A percentile compares a stretch with the other conserved stretches of the same genome.
Conservation (phyloP, 2,113 vertebrate genomes). For the Picathartes gymnocephalus region DNA sequence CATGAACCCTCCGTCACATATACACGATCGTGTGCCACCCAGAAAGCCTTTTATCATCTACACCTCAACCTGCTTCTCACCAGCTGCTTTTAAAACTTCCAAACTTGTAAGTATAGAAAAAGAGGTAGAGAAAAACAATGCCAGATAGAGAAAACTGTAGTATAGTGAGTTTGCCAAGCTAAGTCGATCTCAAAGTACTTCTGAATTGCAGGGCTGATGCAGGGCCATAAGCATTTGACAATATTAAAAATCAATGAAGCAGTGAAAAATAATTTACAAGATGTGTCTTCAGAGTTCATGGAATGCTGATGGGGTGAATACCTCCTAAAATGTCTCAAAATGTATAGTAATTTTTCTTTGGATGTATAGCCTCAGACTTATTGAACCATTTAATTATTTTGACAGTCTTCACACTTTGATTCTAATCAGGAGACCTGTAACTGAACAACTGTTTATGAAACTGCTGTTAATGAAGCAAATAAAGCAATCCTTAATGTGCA, state of each 20-base stretch:
- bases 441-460: constrained; percentile 40
- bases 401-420: constrained; percentile 62
- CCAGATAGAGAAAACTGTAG: not conserved
- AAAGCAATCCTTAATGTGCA: not conserved
- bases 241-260: constrained; percentile 28
- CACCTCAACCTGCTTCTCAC: not conserved
- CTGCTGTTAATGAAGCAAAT: constrained; percentile 52
- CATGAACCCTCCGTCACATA: not conserved
- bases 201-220: not conserved
- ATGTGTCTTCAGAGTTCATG: constrained; percentile 15
- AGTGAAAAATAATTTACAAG: constrained; percentile 19
- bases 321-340: constrained; percentile 32
- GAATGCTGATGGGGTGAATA: constrained; percentile 43
- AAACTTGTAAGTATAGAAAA: not conserved
- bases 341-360: constrained; percentile 43
- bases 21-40: not conserved
- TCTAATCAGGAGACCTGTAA: constrained; percentile 58
- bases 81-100: not conserved
- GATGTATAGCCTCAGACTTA: constrained; percentile 42
- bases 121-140: not conserved
- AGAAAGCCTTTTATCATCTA: not conserved
- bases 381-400: constrained; percentile 65
- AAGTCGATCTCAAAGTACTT: not conserved
- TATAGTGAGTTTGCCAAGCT: not conserved
- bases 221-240: not conserved